Base-by-base conservation (phyloP, 2,113 vertebrate species). In the Actenoides hombroni region DNA sequence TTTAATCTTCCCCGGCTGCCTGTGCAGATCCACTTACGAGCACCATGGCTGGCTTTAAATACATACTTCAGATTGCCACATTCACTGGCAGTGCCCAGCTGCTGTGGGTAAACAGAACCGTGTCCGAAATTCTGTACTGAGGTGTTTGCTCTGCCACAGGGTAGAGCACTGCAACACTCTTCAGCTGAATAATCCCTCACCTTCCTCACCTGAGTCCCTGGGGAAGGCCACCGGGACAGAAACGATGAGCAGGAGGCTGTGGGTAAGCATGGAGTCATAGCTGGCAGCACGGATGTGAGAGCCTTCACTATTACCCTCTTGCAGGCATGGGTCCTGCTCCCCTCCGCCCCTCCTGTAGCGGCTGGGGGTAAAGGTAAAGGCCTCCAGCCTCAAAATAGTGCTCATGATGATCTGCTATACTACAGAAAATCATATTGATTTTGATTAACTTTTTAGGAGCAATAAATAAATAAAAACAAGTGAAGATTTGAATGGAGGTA, bases 301-400 rank as follows among this genome's bases (percentile, higher is more conserved):
- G 44, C 4, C 61, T 40, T 53, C 40, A 4, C 40, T 0, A 2
- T 3, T 53, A 57, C 2, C 21, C n/a, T 28, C 9, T 7, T 26
- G 65, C 3, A 2, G 5, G 1, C 11, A 0, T 0, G 0, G 28
- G 4, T 70, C 25, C 70, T 79, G 46, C 42, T 83, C 42, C 31
- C 20, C 42, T 74, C 35, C 7, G 11, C 31, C 65, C 37, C 56
- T 48, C 29, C 21, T 24, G 7, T 28, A 56, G 63, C 59, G 48
- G 18, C 31, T 65, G 29, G 16, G 21, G 35, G 5, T 15, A 75
- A 29, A 65, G 28, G 44, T 21, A 35, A 33, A 68, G 54, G 40
- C 25, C n/a, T 63, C 7, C 20, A 77, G 60, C 23, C 40, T 53
- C 49, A 31, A 4, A 76, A 11, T 5, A 69, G 26, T 7, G 8